Conservation (phyloP, 2,113 vertebrate genomes). For the Myotis yumanensis region DNA sequence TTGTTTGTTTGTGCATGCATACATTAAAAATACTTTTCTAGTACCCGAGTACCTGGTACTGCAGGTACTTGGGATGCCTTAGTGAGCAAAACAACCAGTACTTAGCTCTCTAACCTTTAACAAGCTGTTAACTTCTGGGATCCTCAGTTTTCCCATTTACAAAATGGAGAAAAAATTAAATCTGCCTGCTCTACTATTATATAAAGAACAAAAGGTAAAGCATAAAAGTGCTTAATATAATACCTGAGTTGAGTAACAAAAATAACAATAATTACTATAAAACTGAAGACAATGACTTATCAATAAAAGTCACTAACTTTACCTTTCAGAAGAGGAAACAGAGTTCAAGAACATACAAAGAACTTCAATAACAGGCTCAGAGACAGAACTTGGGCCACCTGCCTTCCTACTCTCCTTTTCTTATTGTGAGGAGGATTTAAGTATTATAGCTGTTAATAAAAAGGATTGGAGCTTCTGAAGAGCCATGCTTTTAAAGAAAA, state of each 20-base stretch:
- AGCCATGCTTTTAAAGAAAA: slow-evolving; percentile 48
- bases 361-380: neutral
- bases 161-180: neutral
- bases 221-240: neutral
- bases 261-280: neutral
- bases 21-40: neutral
- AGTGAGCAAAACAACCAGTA: neutral
- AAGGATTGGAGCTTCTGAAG: slow-evolving; percentile 17
- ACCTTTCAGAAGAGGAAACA: slow-evolving; percentile 13
- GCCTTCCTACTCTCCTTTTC: neutral
- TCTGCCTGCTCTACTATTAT: neutral
- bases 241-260: neutral
- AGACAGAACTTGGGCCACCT: neutral
- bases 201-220: neutral
- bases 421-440: slow-evolving; percentile 24
- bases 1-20: neutral
- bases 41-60: neutral
- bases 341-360: neutral
- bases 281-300: neutral
- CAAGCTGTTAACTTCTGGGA: neutral
- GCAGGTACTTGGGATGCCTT: neutral
- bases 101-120: neutral
- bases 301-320: neutral
- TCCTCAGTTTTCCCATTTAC: neutral
- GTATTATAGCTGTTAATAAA: neutral